Base-by-base conservation (phyloP, 2,113 vertebrate genomes). In the Tragelaphus buxtoni region DNA sequence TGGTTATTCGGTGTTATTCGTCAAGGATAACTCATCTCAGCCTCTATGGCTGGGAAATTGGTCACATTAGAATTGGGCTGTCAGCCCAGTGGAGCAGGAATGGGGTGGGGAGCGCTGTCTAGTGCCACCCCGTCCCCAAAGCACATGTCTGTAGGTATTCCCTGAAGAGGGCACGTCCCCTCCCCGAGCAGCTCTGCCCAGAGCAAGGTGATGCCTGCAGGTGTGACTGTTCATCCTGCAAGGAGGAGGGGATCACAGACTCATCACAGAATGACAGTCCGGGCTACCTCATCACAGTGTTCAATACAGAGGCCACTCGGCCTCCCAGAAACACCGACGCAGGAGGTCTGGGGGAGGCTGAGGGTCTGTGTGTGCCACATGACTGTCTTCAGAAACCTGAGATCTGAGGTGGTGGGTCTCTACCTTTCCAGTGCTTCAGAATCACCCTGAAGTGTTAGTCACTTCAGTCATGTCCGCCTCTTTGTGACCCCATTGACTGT, bases 1-100 rank as follows among this genome's bases (percentile, higher is more conserved):
- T 1, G 17, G 32, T 9, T 20, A 14, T n/a, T 55, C 2, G 2
- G 14, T 32, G 49, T 56, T 28, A 0, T 32, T 30, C 1, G 5
- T 47, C 28, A 14, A 2, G 56, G n/a, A 39, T 20, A 30, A 35
- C 9, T 45, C 11, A 32, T 87, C 80, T 76, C 47, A 56, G 53
- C 32, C 22, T 58, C 42, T 55, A 32, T 49, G 87, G 47, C 63
- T 85, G 90, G 65, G 88, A 60, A 30, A 53, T 18, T 7, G 79
- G 87, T 94, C 81, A 42, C 12, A 49, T 51, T 49, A 3, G 79
- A 39, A 94, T 94, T n/a, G n/a, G 58, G 42, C 39, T 7, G 32
- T 61, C 47, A 30, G 39, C 13, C 24, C 0, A 0, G 17, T 12
- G 22, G 30, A 87, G 76, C 55, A n/a, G 39, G 35, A 22, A 17